Conservation (phyloP, 1,140 invertebrate species). For the Pogonognathellus flavescens region DNA sequence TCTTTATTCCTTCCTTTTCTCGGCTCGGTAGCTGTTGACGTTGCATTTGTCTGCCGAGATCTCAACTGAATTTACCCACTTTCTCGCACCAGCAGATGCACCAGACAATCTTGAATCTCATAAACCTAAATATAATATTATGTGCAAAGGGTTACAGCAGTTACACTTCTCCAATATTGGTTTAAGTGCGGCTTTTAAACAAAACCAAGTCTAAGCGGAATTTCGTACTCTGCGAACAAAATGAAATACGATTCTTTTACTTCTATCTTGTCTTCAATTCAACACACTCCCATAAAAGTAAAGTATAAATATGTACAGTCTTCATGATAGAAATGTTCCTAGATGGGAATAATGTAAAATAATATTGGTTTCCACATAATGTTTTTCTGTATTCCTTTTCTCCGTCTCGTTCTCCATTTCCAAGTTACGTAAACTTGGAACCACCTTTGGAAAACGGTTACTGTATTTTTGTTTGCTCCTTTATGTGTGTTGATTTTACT, state of each 20-base stretch:
- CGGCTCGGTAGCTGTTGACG: slow-evolving; percentile 32
- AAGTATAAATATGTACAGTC: too few species aligned
- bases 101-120: slow-evolving; percentile 3
- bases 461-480: too few species aligned
- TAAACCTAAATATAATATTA: not conserved
- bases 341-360: too few species aligned
- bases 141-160: not conserved
- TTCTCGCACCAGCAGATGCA: slow-evolving; percentile 6
- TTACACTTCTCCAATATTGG: slow-evolving; percentile 2
- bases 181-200: not conserved
- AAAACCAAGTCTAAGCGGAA: slow-evolving; percentile 13
- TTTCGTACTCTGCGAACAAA: not conserved
- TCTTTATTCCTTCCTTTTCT: slow-evolving; percentile 12
- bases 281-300: too few species aligned
- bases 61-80: slow-evolving; percentile 28
- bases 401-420: too few species aligned
- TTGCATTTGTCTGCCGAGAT: slow-evolving; percentile 41
- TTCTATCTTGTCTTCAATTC: not conserved
- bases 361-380: too few species aligned
- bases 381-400: too few species aligned
- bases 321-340: too few species aligned
- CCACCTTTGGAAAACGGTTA: too few species aligned
- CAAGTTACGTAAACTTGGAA: too few species aligned
- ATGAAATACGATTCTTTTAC: slow-evolving; percentile 11
- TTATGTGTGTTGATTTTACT: too few species aligned